Conservation (phyloP, 1,140 invertebrate species). For the Zaprionus gabonicus region DNA sequence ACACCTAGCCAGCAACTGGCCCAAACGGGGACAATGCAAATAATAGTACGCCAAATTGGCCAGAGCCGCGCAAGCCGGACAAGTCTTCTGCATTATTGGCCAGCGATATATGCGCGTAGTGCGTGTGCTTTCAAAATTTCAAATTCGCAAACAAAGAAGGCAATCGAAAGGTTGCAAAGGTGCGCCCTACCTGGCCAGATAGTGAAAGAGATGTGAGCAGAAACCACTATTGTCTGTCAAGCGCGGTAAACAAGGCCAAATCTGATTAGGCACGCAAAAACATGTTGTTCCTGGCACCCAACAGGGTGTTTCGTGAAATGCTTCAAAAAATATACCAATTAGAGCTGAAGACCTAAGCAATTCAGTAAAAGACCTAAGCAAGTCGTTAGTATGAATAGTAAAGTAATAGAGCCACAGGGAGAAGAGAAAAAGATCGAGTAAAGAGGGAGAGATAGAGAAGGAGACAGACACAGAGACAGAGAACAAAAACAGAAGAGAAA, state of each 20-base stretch:
- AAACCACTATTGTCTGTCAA: neutral
- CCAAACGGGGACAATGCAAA: neutral
- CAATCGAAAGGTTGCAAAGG: neutral
- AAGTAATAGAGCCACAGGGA: too few species aligned
- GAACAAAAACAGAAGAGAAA: too few species aligned
- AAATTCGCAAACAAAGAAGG: neutral
- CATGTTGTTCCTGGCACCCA: neutral
- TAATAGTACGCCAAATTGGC: neutral
- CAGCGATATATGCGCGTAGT: neutral
- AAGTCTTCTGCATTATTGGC: too few species aligned
- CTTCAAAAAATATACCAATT: neutral
- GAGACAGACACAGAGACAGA: too few species aligned
- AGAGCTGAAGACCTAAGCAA: too few species aligned
- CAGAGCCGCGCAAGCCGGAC: neutral
- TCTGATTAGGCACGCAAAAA: neutral
- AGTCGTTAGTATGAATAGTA: too few species aligned
- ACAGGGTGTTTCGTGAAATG: neutral
- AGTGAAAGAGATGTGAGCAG: neutral
- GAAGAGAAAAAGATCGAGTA: too few species aligned
- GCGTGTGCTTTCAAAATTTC: neutral
- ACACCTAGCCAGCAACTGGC: neutral
- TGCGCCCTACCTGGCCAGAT: neutral
- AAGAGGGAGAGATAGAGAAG: too few species aligned
- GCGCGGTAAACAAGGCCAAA: neutral
- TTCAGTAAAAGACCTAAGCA: too few species aligned